phyloP scores from a whole-genome alignment of 2,113 vertebrate genomes.

The Lipophrys pholis region DNA sequence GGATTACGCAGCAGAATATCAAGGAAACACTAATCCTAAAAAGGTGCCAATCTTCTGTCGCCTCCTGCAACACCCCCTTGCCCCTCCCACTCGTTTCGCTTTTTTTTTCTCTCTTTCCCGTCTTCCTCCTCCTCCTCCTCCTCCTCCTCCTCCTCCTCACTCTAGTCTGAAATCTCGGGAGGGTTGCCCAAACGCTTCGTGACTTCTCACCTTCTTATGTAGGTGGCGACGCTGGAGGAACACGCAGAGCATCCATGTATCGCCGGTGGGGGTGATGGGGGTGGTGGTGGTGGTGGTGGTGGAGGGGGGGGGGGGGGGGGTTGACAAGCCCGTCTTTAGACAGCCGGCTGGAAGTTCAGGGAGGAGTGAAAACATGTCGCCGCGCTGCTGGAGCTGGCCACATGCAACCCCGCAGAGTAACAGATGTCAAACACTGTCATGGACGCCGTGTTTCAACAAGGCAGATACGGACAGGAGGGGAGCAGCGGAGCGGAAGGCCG shows the following conservation, averaged over 20 bases:
- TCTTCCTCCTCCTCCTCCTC: too few species aligned
- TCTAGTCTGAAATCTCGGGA: too few species aligned
- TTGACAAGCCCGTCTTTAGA: neutral
- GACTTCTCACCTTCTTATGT: slow-evolving; percentile 28
- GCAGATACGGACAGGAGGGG: slow-evolving; percentile 27
- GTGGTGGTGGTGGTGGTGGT: too few species aligned
- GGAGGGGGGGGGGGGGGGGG: too few species aligned
- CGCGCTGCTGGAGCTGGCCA: slow-evolving; percentile 33
- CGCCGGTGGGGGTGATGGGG: too few species aligned
- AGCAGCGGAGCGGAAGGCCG: neutral
- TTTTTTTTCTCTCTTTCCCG: neutral
- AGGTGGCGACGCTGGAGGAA: slow-evolving; percentile 3
- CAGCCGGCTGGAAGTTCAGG: neutral
- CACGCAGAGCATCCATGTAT: neutral
- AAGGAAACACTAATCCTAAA: slow-evolving; percentile 82
- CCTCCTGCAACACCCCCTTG: slow-evolving; percentile 51
- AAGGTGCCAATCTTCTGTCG: slow-evolving; percentile 72
- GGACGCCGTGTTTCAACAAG: slow-evolving; percentile 50
- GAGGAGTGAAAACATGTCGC: slow-evolving; percentile 25
- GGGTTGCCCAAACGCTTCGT: neutral
- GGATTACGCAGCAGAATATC: slow-evolving; percentile 81
- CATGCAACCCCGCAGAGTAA: slow-evolving; percentile 56
- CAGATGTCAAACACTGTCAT: slow-evolving; percentile 63
- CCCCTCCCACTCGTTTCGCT: slow-evolving; percentile 40
- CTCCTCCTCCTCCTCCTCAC: too few species aligned